Percentiles rank a stretch among this genome's conserved stretches.
Conservation (phyloP, 2,113 vertebrate genomes). For the Calonectris borealis region DNA sequence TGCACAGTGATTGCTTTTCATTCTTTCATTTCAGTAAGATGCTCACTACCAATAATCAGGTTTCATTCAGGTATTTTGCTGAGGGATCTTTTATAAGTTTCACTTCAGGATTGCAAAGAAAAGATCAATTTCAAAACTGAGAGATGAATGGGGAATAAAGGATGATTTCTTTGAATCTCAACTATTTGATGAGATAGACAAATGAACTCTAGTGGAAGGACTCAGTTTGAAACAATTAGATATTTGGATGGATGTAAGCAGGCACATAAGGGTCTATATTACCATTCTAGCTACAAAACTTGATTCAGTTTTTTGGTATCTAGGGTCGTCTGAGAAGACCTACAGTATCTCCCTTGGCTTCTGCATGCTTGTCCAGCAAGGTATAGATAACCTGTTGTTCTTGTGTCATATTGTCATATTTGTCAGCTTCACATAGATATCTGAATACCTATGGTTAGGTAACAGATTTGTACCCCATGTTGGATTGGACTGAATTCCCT, state of each 20-base stretch:
- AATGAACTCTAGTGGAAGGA: background rate
- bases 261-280: background rate
- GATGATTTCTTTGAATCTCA: background rate
- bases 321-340: background rate
- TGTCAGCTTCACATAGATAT: background rate
- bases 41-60: background rate
- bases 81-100: background rate
- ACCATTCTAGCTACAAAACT: background rate
- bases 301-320: background rate
- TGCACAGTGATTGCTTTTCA: background rate
- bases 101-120: background rate
- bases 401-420: background rate
- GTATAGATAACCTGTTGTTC: background rate
- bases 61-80: background rate
- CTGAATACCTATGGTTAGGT: background rate
- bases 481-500: background rate
- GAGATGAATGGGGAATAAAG: background rate
- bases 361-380: background rate
- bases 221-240: background rate
- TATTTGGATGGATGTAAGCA: background rate
- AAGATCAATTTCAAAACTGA: background rate
- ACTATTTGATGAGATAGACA: background rate
- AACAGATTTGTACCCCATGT: background rate
- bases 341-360: background rate
- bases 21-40: background rate